Evolutionary conservation across 2,888 invertebrate species (phyloP).

Genomic region (Torymus tubicola): DNA sequence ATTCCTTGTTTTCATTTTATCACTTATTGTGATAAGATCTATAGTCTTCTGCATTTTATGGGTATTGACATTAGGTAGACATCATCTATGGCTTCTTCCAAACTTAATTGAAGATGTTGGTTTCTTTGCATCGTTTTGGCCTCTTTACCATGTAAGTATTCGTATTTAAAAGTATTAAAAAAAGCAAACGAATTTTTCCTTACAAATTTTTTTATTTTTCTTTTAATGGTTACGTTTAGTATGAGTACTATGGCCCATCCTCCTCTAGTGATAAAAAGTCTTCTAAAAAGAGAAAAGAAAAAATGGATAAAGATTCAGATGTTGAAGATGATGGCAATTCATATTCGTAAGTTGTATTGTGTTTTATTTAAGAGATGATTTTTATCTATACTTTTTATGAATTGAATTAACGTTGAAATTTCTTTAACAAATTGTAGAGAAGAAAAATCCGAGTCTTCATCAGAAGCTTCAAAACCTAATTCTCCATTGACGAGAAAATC

Average conservation of each 20-base stretch:
- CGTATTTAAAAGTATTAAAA: not conserved
- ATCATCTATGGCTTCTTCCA: conserved; percentile 99
- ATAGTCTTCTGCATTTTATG: conserved; percentile 95
- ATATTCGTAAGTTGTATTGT: conserved; percentile 69
- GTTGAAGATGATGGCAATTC: conserved; percentile 81
- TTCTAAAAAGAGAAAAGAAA: conserved; percentile 84
- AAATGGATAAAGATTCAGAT: conserved; percentile 89
- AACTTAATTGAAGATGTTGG: conserved; percentile 99
- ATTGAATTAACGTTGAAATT: conserved; percentile 7
- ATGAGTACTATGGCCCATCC: conserved; percentile 84
- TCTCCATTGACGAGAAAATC: conserved; percentile 61
- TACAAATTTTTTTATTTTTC: conserved; percentile 11
- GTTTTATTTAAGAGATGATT: too few relatives aligned
- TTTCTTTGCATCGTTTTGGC: conserved; percentile 99
- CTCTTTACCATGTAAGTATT: conserved; percentile 88
- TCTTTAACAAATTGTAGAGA: conserved; percentile 52
- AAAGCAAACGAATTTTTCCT: conserved; percentile 2
- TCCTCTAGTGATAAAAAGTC: conserved; percentile 77
- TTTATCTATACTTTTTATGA: too few relatives aligned
- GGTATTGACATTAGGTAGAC: conserved; percentile 90
- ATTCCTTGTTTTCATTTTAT: conserved; percentile 95
- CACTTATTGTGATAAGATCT: conserved; percentile 90
- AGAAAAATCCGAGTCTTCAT: conserved; percentile 58
- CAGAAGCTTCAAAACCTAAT: conserved; percentile 58
- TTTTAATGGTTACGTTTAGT: conserved; percentile 77